A percentile compares a stretch with the other conserved stretches of the same genome.
Conservation (phyloP, 2,113 vertebrate genomes). For the Oenanthe oenanthe region DNA sequence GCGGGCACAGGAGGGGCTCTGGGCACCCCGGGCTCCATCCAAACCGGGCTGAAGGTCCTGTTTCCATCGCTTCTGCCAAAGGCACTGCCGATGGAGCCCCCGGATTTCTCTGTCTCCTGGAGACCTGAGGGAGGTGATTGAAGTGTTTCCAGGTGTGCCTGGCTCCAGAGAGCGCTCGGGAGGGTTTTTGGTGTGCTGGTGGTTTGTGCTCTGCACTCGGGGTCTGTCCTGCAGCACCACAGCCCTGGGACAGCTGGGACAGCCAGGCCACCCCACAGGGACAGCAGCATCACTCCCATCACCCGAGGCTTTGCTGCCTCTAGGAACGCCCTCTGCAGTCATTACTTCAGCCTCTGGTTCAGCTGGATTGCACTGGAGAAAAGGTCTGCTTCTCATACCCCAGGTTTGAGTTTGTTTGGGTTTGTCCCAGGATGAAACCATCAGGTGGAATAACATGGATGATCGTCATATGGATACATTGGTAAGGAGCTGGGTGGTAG, state of each 20-base stretch:
- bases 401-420: neutral
- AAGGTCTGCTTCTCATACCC: neutral
- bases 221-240: neutral
- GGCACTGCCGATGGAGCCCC: conserved; percentile 1
- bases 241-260: neutral
- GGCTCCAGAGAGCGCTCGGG: neutral
- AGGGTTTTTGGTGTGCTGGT: neutral
- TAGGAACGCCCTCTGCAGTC: neutral
- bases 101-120: conserved; percentile 23
- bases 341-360: neutral
- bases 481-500: neutral
- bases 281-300: neutral
- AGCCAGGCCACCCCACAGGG: neutral
- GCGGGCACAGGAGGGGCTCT: neutral
- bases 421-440: neutral
- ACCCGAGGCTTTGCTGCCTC: neutral
- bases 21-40: neutral
- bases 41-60: neutral
- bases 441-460: neutral
- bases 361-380: neutral
- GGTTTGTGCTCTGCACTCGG: neutral
- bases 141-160: conserved; percentile 47
- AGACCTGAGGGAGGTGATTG: conserved; percentile 4
- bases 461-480: neutral
- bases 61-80: conserved; percentile 19